Evolutionary conservation across 2,113 vertebrate species (phyloP).

Genomic region (Cromileptes altivelis): DNA sequence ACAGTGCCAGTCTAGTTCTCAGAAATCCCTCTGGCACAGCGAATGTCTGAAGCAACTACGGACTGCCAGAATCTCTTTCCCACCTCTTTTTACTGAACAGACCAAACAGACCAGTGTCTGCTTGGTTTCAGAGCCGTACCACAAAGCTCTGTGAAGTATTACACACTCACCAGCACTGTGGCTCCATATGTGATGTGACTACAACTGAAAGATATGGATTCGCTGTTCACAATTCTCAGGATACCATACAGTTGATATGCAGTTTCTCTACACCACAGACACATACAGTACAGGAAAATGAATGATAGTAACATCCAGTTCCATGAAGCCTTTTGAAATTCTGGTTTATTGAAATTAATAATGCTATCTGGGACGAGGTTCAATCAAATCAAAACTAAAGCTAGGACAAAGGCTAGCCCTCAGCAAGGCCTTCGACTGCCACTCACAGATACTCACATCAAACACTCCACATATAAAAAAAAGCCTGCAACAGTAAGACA

Average conservation of each 20-base stretch:
- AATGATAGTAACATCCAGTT: neutral
- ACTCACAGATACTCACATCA: neutral
- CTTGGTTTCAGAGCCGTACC: slow-evolving; percentile 44
- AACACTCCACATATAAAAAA: neutral
- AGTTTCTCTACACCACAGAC: neutral
- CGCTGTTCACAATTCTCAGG: slow-evolving; percentile 10
- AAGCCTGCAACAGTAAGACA: neutral
- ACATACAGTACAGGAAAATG: neutral
- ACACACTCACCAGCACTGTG: slow-evolving; percentile 25
- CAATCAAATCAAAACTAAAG: slow-evolving; percentile 2
- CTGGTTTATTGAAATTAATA: neutral
- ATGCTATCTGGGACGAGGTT: neutral
- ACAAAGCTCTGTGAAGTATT: slow-evolving; percentile 49
- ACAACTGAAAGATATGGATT: slow-evolving; percentile 27
- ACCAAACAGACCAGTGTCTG: slow-evolving; percentile 37
- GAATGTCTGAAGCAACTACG: slow-evolving; percentile 25
- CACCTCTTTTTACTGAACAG: slow-evolving; percentile 42
- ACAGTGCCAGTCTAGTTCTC: slow-evolving; percentile 20
- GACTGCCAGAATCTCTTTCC: slow-evolving; percentile 42
- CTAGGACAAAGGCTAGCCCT: neutral
- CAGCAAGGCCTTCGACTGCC: neutral
- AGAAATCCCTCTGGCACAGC: slow-evolving; percentile 44
- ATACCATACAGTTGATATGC: neutral
- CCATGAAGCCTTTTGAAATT: neutral
- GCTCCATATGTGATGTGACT: slow-evolving; percentile 33